These are phyloP conservation scores for Entomobrya multifasciata DNA, from an alignment of 2,888 invertebrate genomes.

Conservation along the genomic window DNA sequence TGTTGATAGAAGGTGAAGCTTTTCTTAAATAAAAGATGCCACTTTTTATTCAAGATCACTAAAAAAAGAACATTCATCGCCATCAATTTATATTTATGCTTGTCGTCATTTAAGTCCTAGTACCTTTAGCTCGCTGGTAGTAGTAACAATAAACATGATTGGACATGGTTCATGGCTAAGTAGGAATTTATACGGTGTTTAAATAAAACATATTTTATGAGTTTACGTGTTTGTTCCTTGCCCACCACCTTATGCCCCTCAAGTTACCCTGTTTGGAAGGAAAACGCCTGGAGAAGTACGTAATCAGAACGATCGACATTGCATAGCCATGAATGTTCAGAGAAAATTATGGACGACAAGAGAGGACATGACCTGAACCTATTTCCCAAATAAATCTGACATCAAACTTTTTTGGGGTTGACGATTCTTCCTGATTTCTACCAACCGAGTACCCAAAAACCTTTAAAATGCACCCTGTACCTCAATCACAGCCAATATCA, in stretches of 20 bases:
- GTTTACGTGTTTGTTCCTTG: neutral
- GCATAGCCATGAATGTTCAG: neutral
- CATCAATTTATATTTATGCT: neutral
- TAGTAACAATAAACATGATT: constrained; percentile 23
- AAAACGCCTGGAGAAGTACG: neutral
- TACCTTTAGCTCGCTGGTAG: no score
- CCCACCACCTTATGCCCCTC: neutral
- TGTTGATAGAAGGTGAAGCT: neutral
- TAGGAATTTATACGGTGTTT: neutral
- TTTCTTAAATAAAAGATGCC: neutral
- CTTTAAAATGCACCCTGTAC: neutral
- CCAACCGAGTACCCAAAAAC: neutral
- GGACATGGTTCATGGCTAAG: constrained; percentile 48
- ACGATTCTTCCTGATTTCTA: constrained; percentile 2
- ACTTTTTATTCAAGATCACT: constrained; percentile 2
- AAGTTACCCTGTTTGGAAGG: neutral
- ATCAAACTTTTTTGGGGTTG: constrained; percentile 4
- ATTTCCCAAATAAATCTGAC: neutral
- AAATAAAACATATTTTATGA: constrained; percentile 25
- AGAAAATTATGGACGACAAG: neutral
- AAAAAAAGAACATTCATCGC: constrained; percentile 13
- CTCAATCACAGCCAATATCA: neutral
- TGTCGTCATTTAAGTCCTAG: neutral
- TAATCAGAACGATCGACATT: neutral
- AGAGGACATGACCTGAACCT: neutral